Evolutionary conservation across 2,113 vertebrate species (phyloP), one percentile per base, ranked within the genome.

Genomic region (Murina feae): DNA sequence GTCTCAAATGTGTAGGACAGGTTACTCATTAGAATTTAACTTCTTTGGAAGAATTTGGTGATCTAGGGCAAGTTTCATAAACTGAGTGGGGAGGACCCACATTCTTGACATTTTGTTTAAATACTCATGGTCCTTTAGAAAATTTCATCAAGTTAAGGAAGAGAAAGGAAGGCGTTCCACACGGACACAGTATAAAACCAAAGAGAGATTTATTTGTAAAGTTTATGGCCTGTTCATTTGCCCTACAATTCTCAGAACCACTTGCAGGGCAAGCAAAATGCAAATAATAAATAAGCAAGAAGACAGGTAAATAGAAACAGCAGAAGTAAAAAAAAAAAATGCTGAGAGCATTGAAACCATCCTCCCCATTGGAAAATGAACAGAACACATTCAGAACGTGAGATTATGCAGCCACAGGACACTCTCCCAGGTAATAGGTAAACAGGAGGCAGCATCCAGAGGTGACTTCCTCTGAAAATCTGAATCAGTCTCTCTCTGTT

Each of bases 241-340:
- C 21, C 81, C 75, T 30, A 66, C 87, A 93, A n/a, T 68, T 17
- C 95, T 98, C 91, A 97, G 74, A 96, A 93, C 60, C 92, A 60
- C 93, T 96, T 58, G 21, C 88, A 96, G 91, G 35, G 25, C 75
- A 97, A 95, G 92, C 60, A 92, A 9, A 95, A 79, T 37, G 94
- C 75, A 90, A 95, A 86, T 75, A 79, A 94, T 96, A 97, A 95
- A 97, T 97, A 95, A 9, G 4, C 72, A 97, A 97, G 95, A 83
- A 86, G 47, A 90, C 76, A 89, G 79, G 89, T 97, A 98, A 98
- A 97, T 93, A 98, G 94, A 95, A 96, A 95, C 96, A 97, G 95
- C 51, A 78, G 76, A 95, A 94, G 66, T 76, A 78, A 91, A 97
- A 96, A 95, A 76, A 96, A 74, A 91, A 76, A 91, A 83, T 95